Evolutionary conservation across 1,140 invertebrate genomes (phyloP), one percentile per base, ranked within the genome.

Genomic region (Periplaneta americana): DNA sequence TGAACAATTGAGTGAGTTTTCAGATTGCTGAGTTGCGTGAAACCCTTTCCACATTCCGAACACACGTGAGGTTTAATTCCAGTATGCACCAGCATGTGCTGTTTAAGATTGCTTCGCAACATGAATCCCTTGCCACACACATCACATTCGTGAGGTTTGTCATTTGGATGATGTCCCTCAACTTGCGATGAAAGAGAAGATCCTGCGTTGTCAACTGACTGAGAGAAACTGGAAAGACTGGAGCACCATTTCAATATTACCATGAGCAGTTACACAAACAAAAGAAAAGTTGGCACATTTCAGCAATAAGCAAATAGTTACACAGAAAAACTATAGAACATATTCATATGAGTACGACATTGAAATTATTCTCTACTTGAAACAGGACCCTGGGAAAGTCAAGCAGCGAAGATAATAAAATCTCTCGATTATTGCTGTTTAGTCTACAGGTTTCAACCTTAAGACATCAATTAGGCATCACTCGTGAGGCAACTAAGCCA

Each of bases 131-230:
- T 87, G 17, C 84, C 86, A 84, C 88, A 89, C 13, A 84, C 80
- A 57, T 85, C 85, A 80, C 87, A 87, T 33, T 80, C 89, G 85
- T 79, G 89, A 86, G 84, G 89, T 88, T 85, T 88, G 79, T 87
- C 85, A 32, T 86, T 86, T 17, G 85, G 85, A 82, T 79, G 82
- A 22, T n/a, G 80, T 15, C 34, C 31, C 34, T 28, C 6, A 66
- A n/a, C 6, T 18, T 66, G 48, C 28, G 6, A n/a, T 66, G 22
- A 5, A 66, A 66, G 22, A 28, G 48, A 66, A 66, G 22, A 11
- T n/a, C n/a, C 48, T 28, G 48, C 22, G 11, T 66, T 66, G 4
- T 66, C 48, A 66, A 6, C 48, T 28, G 48, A n/a, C 48, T 66
- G 48, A 28, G 28, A 66, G 28, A 66, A 8, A 48, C 39, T 48